Conservation (phyloP, 1,140 invertebrate species). For the Bathynomus jamesi region DNA sequence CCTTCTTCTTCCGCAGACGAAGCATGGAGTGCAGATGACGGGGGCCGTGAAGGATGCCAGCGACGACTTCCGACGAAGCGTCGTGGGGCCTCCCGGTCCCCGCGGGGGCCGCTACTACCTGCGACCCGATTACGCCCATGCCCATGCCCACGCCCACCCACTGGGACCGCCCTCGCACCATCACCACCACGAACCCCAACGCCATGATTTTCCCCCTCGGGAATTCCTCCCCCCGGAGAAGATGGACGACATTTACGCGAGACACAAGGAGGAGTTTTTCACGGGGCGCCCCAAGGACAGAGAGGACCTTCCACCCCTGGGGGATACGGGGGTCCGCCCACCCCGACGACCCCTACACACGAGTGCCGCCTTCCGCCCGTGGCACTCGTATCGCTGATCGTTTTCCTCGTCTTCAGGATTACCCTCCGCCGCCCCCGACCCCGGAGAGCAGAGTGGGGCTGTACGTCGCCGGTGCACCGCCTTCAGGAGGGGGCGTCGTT, state of each 20-base stretch:
- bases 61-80: conserved; percentile 28
- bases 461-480: background rate
- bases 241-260: conserved; percentile 30
- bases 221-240: conserved; percentile 35
- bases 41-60: conserved; percentile 32
- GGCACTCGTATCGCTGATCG: conserved; percentile 21
- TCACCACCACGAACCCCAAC: conserved; percentile 26
- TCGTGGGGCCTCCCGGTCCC: conserved; percentile 7
- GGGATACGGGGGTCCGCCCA: conserved; percentile 13
- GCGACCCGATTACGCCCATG: conserved; percentile 28
- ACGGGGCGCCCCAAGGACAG: conserved; percentile 30
- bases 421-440: conserved; percentile 30
- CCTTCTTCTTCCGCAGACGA: conserved; percentile 21
- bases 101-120: conserved; percentile 32
- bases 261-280: conserved; percentile 36
- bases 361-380: conserved; percentile 19
- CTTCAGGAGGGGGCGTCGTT: conserved; percentile 3
- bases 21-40: conserved; percentile 37
- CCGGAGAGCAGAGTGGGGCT: conserved; percentile 13
- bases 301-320: conserved; percentile 24
- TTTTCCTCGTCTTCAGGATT: conserved; percentile 30
- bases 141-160: background rate
- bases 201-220: conserved; percentile 29
- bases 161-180: conserved; percentile 10
- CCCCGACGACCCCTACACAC: conserved; percentile 32